phyloP scores from a whole-genome alignment of 2,113 vertebrate genomes.

The Chlamydotis undulata region DNA sequence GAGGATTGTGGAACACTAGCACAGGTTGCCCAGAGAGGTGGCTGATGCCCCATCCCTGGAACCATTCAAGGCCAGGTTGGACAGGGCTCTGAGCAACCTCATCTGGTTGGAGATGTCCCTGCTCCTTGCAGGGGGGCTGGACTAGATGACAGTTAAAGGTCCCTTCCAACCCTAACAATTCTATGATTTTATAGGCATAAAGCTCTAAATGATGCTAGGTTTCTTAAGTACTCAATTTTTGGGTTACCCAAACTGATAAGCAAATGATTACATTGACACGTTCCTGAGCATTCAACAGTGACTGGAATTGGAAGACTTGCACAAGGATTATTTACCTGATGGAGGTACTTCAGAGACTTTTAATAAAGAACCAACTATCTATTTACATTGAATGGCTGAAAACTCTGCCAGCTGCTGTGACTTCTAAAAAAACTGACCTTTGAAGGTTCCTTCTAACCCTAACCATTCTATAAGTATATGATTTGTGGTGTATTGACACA shows the following conservation, averaged over 20 bases:
- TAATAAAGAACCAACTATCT: not conserved
- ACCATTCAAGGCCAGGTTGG: too few relatives aligned
- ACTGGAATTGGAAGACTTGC: accelerated
- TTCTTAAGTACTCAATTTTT: not conserved
- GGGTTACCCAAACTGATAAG: not conserved
- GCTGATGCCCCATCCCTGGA: too few relatives aligned
- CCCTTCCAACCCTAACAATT: too few relatives aligned
- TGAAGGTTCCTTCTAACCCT: too few relatives aligned
- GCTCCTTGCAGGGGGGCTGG: too few relatives aligned
- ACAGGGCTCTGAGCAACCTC: too few relatives aligned
- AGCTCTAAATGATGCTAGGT: not conserved
- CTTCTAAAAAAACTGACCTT: not conserved
- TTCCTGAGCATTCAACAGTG: not conserved
- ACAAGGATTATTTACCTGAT: not conserved
- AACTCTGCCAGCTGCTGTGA: not conserved
- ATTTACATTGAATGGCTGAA: not conserved
- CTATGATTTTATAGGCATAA: not conserved
- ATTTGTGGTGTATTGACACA: too few relatives aligned
- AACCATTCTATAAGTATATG: too few relatives aligned
- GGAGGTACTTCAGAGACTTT: not conserved
- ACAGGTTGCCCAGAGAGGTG: too few relatives aligned
- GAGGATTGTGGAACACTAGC: too few relatives aligned
- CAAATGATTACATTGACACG: not conserved
- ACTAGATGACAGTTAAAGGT: too few relatives aligned
- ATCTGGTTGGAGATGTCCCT: too few relatives aligned